Percentiles rank a stretch among this genome's conserved stretches.
Evolutionary conservation across 2,797 vertebrate species (phyloP).

Genomic region (Oreonectes daqikongensis): DNA sequence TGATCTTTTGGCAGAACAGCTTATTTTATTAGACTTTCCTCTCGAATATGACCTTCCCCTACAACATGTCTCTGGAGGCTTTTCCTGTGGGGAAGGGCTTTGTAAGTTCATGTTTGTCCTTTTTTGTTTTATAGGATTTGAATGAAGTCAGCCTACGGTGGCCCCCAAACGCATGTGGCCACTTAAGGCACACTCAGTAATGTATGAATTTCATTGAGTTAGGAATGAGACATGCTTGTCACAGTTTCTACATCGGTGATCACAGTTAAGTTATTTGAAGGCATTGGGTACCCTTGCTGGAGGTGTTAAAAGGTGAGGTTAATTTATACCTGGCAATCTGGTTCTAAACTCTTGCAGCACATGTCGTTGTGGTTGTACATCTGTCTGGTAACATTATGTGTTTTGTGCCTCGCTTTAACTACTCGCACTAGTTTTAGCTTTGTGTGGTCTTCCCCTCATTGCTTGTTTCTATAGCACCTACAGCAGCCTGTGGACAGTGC

Average conservation of each 20-base stretch:
- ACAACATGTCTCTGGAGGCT: conserved; percentile 24
- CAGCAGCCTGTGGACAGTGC: conserved; percentile 46
- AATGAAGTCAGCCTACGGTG: conserved; percentile 4
- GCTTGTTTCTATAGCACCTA: conserved; percentile 68
- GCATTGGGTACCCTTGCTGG: not conserved
- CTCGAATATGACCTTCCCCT: conserved; percentile 25
- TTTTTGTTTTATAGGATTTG: conserved; percentile 29
- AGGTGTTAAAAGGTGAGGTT: conserved; percentile 8
- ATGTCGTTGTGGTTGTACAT: conserved; percentile 31
- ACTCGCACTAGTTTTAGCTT: conserved; percentile 54
- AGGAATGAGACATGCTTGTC: not conserved
- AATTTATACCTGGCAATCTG: conserved; percentile 26
- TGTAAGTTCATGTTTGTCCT: conserved; percentile 16
- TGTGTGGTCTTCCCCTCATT: conserved; percentile 78
- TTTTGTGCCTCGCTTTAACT: conserved; percentile 55
- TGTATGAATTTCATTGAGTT: not conserved
- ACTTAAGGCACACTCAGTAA: not conserved
- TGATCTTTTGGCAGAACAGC: conserved; percentile 19
- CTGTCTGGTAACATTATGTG: conserved; percentile 45
- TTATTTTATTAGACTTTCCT: conserved; percentile 37
- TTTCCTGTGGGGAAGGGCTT: conserved; percentile 2
- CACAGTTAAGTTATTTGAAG: not conserved
- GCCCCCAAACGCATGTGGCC: conserved; percentile 7
- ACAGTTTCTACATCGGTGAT: not conserved
- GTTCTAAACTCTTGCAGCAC: conserved; percentile 23